Conservation (phyloP, 2,888 invertebrate species). For the Micropterix aruncella region DNA sequence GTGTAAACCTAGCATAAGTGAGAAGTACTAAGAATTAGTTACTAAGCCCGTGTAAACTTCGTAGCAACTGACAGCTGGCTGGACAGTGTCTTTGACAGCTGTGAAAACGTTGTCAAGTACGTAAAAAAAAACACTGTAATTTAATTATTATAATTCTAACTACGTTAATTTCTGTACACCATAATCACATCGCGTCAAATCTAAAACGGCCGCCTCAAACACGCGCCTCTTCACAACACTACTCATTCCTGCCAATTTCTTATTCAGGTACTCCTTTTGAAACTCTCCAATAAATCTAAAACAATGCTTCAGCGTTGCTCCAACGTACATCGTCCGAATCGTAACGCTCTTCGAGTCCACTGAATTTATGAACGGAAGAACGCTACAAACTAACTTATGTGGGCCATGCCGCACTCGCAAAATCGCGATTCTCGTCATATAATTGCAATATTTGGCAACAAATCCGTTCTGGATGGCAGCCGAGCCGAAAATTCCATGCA, state of each 20-base stretch:
- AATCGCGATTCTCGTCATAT: conserved; percentile 58
- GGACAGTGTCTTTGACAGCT: too few relatives aligned
- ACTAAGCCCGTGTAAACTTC: too few relatives aligned
- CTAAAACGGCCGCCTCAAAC: conserved; percentile 34
- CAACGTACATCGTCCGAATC: conserved; percentile 54
- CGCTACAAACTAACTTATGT: conserved; percentile 53
- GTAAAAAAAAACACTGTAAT: too few relatives aligned
- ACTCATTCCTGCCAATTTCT: conserved; percentile 43
- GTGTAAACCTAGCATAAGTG: too few relatives aligned
- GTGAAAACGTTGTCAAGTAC: too few relatives aligned
- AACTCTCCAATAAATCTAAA: conserved; percentile 57
- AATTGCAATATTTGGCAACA: conserved; percentile 66
- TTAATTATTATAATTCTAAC: too few relatives aligned
- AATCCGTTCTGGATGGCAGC: conserved; percentile 59
- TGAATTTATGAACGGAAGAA: conserved; percentile 53
- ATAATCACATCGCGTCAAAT: conserved; percentile 18
- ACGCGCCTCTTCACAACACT: conserved; percentile 46
- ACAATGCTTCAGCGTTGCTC: conserved; percentile 68
- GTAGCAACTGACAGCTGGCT: too few relatives aligned
- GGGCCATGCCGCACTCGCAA: conserved; percentile 61
- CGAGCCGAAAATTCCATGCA: conserved; percentile 64
- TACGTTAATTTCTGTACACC: background rate
- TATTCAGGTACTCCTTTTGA: conserved; percentile 50
- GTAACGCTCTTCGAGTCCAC: conserved; percentile 46
- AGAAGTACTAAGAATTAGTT: too few relatives aligned